phyloP scores from a whole-genome alignment of 2,113 vertebrate genomes.

The Tyrannus savana region DNA sequence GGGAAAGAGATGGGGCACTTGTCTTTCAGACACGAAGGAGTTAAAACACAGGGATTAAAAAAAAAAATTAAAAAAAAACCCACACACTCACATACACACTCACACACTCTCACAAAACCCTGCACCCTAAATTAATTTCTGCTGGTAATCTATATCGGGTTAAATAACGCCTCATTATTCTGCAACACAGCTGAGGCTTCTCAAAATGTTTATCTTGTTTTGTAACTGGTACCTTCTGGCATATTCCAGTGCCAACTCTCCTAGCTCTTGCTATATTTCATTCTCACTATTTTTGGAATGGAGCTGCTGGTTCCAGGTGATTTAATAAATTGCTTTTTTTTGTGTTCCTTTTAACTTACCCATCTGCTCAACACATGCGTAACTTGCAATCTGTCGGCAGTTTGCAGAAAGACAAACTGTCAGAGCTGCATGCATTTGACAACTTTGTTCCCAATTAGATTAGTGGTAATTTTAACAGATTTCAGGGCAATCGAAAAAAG shows the following conservation, averaged over 20 bases:
- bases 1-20: background rate
- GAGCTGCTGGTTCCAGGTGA: constrained; percentile 89
- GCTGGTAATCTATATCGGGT: constrained; percentile 83
- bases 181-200: constrained; percentile 87
- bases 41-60: constrained; percentile 63
- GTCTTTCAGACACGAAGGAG: constrained; percentile 19
- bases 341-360: constrained; percentile 87
- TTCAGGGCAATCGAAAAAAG: constrained; percentile 82
- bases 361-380: constrained; percentile 89
- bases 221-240: constrained; percentile 88
- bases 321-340: constrained; percentile 88
- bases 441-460: constrained; percentile 88
- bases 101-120: constrained; percentile 69
- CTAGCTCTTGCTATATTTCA: constrained; percentile 86
- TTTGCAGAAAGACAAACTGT: constrained; percentile 88
- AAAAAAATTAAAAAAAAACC: constrained; percentile 24
- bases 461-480: constrained; percentile 89
- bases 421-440: constrained; percentile 83
- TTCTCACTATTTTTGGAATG: constrained; percentile 89
- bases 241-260: constrained; percentile 83
- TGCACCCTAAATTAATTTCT: constrained; percentile 85
- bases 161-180: constrained; percentile 87
- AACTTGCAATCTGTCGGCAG: constrained; percentile 87
- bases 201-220: constrained; percentile 91
- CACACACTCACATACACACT: background rate